Evolutionary conservation across 2,113 vertebrate species (phyloP).

Genomic region (Onychostoma macrolepis): DNA sequence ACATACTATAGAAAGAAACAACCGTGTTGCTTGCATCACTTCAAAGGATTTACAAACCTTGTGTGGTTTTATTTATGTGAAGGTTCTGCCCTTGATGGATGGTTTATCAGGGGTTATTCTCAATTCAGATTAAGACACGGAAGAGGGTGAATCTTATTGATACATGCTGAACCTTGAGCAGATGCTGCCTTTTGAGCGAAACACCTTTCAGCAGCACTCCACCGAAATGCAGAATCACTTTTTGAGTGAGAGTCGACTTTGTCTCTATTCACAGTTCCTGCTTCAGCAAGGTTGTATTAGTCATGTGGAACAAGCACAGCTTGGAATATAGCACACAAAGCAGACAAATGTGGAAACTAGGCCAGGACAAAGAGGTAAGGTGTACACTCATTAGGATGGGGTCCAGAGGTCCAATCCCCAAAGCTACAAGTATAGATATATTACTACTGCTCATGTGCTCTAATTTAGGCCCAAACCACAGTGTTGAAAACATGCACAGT

Average conservation of each 20-base stretch:
- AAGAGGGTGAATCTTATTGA: conserved; percentile 63
- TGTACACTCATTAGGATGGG: conserved; percentile 71
- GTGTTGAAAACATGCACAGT: conserved; percentile 10
- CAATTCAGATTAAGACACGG: conserved; percentile 72
- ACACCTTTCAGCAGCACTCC: conserved; percentile 11
- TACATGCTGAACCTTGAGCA: conserved; percentile 66
- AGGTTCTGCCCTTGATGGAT: conserved; percentile 64
- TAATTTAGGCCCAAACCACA: background rate
- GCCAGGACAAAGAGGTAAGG: conserved; percentile 61
- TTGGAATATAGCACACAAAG: conserved; percentile 58
- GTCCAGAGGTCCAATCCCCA: conserved; percentile 68
- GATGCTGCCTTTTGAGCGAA: conserved; percentile 54
- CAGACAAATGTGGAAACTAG: conserved; percentile 63
- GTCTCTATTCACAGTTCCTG: conserved; percentile 14
- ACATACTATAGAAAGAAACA: background rate
- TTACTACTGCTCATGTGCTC: conserved; percentile 51
- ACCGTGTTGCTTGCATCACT: conserved; percentile 10
- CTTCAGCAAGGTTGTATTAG: conserved; percentile 53
- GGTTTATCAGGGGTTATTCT: conserved; percentile 72
- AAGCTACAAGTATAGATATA: conserved; percentile 48
- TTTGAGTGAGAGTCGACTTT: background rate
- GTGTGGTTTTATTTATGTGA: conserved; percentile 49
- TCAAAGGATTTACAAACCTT: conserved; percentile 52
- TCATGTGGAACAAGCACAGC: conserved; percentile 51
- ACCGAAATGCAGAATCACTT: conserved; percentile 42